A percentile compares a stretch with the other conserved stretches of the same genome.
Evolutionary conservation across 2,113 vertebrate genomes (phyloP).

Genomic region (Clarias magur): DNA sequence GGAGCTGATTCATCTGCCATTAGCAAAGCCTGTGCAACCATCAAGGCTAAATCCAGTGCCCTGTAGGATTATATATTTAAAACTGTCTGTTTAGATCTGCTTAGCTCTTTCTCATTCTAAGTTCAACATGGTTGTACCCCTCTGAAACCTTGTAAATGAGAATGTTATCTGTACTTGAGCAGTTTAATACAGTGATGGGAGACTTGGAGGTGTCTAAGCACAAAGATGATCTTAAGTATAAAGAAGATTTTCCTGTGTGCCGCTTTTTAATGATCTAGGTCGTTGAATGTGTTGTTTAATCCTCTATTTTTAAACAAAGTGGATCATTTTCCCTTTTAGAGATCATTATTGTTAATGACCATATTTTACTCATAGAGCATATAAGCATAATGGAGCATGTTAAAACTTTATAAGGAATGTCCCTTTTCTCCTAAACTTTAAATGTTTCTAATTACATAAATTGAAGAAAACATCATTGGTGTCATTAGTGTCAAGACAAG

Average conservation of each 20-base stretch:
- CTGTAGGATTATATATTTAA: slow-evolving; percentile 46
- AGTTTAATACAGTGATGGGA: slow-evolving; percentile 25
- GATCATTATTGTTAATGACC: slow-evolving; percentile 52
- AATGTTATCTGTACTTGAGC: slow-evolving; percentile 31
- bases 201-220: slow-evolving; percentile 17
- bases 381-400: slow-evolving; percentile 28
- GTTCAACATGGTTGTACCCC: slow-evolving; percentile 34
- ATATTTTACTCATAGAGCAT: slow-evolving; percentile 33
- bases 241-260: background rate
- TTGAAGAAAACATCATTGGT: background rate
- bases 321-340: slow-evolving; percentile 39
- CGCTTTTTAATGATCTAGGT: slow-evolving; percentile 24
- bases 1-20: slow-evolving; percentile 46
- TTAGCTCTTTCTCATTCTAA: slow-evolving; percentile 37
- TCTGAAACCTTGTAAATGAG: slow-evolving; percentile 47
- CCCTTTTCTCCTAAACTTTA: slow-evolving; percentile 21
- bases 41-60: slow-evolving; percentile 46
- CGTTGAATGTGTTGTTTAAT: slow-evolving; percentile 30
- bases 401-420: slow-evolving; percentile 36
- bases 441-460: slow-evolving; percentile 15
- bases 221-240: background rate
- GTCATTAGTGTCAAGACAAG: background rate
- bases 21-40: slow-evolving; percentile 34
- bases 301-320: slow-evolving; percentile 39
- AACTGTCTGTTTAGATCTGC: slow-evolving; percentile 40